Percentiles rank a stretch among this genome's conserved stretches.
Conservation (phyloP, 1,140 invertebrate species). For the Monochamus saltuarius region DNA sequence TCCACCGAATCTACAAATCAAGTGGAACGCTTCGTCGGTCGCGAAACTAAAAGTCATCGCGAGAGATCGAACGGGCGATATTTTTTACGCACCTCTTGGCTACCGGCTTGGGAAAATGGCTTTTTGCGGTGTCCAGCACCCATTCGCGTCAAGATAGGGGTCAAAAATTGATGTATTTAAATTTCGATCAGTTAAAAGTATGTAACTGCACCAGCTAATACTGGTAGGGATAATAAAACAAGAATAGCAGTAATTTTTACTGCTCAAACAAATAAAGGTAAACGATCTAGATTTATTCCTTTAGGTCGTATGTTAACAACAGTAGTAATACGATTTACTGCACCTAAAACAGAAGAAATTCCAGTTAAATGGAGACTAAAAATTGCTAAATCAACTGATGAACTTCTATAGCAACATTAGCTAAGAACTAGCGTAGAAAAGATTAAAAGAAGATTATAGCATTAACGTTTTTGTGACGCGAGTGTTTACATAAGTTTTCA, state of each 20-base stretch:
- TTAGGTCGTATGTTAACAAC: constrained; percentile 46
- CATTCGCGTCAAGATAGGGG: too few species aligned
- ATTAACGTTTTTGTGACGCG: too few species aligned
- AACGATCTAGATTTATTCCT: constrained; percentile 52
- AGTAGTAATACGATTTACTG: constrained; percentile 68
- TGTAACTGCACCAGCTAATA: constrained; percentile 69
- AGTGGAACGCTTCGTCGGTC: too few species aligned
- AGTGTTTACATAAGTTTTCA: too few species aligned
- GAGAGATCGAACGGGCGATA: too few species aligned
- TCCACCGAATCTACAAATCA: too few species aligned
- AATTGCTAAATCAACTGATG: constrained; percentile 67
- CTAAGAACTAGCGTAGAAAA: too few species aligned
- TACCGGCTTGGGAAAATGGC: too few species aligned
- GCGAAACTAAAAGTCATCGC: too few species aligned
- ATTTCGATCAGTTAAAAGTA: constrained; percentile 50
- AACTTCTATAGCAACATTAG: constrained; percentile 56
- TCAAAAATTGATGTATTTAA: constrained; percentile 70
- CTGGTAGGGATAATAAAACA: constrained; percentile 63
- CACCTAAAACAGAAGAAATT: constrained; percentile 66
- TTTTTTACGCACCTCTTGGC: too few species aligned
- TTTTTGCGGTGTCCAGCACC: too few species aligned
- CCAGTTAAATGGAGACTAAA: constrained; percentile 67
- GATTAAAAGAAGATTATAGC: too few species aligned
- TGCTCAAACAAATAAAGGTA: constrained; percentile 64
- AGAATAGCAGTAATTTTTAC: constrained; percentile 66